Percentiles rank a stretch among this genome's conserved stretches.
These are phyloP conservation scores for Colius striatus DNA, from an alignment of 2,113 vertebrate genomes.

Conservation along the genomic window DNA sequence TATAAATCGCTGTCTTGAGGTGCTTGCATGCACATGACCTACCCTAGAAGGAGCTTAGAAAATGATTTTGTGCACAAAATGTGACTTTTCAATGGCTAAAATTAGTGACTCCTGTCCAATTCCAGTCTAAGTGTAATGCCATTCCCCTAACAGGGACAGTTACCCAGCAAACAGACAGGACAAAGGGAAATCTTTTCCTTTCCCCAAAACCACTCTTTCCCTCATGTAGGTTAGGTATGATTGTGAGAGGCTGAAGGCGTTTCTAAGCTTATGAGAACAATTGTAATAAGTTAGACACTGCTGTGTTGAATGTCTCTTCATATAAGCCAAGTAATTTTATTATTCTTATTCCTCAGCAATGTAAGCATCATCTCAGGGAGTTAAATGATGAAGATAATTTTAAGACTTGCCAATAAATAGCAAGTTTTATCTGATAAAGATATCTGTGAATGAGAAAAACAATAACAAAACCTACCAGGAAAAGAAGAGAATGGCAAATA, in stretches of 20 bases:
- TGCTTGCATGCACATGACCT: fast-evolving
- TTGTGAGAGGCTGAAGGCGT: neutral
- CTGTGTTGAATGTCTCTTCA: neutral
- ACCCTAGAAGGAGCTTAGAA: neutral
- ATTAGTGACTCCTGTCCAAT: neutral
- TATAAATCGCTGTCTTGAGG: neutral
- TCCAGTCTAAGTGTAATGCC: neutral
- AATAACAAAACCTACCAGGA: neutral
- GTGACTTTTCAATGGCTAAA: neutral
- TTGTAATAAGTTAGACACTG: neutral
- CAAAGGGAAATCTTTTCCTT: neutral
- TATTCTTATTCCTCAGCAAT: neutral
- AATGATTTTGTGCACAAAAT: neutral
- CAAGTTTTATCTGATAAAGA: neutral
- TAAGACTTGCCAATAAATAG: neutral
- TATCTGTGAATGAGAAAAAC: neutral
- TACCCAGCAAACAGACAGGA: neutral
- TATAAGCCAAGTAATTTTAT: neutral
- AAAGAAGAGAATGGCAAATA: neutral
- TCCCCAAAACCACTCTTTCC: neutral
- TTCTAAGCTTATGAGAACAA: neutral
- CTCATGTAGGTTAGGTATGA: neutral
- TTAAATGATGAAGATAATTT: neutral
- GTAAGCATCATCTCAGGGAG: neutral
- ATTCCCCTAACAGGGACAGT: fast-evolving